Percentiles rank a stretch among this genome's conserved stretches.
phyloP scores from a whole-genome alignment of 2,797 vertebrate genomes.

The Hybognathus amarus region DNA sequence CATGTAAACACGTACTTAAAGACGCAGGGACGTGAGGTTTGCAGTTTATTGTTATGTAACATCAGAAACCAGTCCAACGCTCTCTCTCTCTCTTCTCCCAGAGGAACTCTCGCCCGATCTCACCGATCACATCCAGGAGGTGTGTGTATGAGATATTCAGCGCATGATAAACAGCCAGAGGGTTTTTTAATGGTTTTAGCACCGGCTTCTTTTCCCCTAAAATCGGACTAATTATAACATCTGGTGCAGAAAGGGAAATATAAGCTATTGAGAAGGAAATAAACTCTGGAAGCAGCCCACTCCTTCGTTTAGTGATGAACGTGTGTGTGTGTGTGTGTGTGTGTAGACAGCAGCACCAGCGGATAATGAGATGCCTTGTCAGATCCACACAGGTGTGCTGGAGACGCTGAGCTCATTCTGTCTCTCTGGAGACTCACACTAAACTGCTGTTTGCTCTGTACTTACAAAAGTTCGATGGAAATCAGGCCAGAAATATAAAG shows the following conservation, averaged over 20 bases:
- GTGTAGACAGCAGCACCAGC: neutral
- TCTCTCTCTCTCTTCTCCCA: constrained; percentile 4
- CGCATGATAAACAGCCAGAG: neutral
- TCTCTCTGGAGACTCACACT: constrained; percentile 13
- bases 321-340: neutral
- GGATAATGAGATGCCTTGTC: constrained; percentile 38
- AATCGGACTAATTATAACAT: constrained; percentile 35
- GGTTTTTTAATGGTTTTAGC: neutral
- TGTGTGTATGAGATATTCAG: constrained; percentile 9
- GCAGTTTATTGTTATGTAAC: constrained; percentile 26
- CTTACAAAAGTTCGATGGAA: constrained; percentile 9
- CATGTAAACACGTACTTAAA: constrained; percentile 3
- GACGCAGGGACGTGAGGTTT: neutral
- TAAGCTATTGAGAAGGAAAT: constrained; percentile 9
- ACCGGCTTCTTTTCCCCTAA: neutral
- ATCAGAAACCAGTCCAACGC: neutral
- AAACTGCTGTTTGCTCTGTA: constrained; percentile 42
- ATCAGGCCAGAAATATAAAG: constrained; percentile 23
- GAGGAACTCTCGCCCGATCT: constrained; percentile 15
- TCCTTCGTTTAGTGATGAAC: constrained; percentile 26
- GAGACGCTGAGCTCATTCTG: constrained; percentile 26
- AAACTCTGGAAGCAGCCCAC: constrained; percentile 20
- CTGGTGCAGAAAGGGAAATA: neutral
- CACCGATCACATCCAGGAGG: neutral
- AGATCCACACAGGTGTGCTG: constrained; percentile 17